Conservation (phyloP, 1,140 invertebrate genomes). For the Zophobas atratus region DNA sequence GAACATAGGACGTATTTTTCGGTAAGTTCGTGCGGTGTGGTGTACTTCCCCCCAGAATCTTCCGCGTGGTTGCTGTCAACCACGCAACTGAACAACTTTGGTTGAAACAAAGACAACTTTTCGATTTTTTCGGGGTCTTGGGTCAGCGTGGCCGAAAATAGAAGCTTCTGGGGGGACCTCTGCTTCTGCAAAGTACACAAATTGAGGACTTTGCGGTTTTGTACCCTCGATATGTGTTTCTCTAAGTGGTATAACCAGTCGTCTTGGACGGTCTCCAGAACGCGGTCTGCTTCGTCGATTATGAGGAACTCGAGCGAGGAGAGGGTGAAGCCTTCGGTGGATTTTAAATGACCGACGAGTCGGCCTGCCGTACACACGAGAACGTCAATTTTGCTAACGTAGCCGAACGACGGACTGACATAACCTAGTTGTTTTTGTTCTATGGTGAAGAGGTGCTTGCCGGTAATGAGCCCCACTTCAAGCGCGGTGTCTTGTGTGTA, state of each 20-base stretch:
- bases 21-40: conserved; percentile 86
- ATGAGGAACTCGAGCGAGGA: conserved; percentile 87
- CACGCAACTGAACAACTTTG: conserved; percentile 90
- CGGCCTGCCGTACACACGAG: conserved; percentile 94
- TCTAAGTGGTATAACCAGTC: conserved; percentile 88
- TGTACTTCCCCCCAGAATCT: conserved; percentile 75
- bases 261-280: conserved; percentile 91
- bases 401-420: conserved; percentile 71
- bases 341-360: conserved; percentile 92
- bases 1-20: conserved; percentile 83
- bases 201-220: conserved; percentile 61
- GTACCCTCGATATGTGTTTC: conserved; percentile 69
- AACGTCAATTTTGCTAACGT: conserved; percentile 83
- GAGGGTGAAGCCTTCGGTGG: conserved; percentile 89
- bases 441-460: conserved; percentile 78
- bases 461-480: conserved; percentile 82
- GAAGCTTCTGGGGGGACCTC: conserved; percentile 87
- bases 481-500: conserved; percentile 82
- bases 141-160: conserved; percentile 96
- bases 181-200: conserved; percentile 69
- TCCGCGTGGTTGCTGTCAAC: conserved; percentile 67
- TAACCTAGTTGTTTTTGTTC: conserved; percentile 85
- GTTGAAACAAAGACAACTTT: conserved; percentile 89
- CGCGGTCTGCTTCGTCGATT: conserved; percentile 96
- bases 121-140: conserved; percentile 96